phyloP scores from a whole-genome alignment of 2,113 vertebrate genomes.

The Cyphomyrus plagiostoma region DNA sequence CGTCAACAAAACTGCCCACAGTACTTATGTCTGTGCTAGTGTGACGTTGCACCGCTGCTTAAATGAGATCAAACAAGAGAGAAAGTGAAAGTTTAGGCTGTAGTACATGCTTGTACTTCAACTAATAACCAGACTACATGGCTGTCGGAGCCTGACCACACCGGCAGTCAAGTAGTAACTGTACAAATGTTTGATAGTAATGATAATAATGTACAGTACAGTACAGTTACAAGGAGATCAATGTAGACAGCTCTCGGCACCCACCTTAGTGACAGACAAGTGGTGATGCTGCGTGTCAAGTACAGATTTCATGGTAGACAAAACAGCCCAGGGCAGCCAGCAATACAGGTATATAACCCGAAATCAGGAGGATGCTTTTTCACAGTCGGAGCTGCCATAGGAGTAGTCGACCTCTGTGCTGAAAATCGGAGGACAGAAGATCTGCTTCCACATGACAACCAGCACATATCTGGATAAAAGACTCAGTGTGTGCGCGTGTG shows the following conservation, averaged over 20 bases:
- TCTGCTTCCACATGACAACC: neutral
- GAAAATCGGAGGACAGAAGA: neutral
- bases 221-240: neutral
- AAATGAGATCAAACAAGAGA: neutral
- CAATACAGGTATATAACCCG: neutral
- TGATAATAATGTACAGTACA: neutral
- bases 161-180: neutral
- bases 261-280: neutral
- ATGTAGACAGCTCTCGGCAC: neutral
- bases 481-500: neutral
- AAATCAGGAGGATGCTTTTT: neutral
- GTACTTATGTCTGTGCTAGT: neutral
- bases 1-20: neutral
- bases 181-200: neutral
- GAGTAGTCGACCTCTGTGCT: neutral
- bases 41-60: neutral
- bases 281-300: neutral
- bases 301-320: neutral
- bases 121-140: neutral
- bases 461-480: neutral
- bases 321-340: neutral
- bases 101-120: neutral
- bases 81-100: neutral
- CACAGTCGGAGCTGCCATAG: neutral
- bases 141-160: neutral